Evolutionary conservation across 2,888 invertebrate genomes (phyloP).

Genomic region (Drosophila neotestacea): DNA sequence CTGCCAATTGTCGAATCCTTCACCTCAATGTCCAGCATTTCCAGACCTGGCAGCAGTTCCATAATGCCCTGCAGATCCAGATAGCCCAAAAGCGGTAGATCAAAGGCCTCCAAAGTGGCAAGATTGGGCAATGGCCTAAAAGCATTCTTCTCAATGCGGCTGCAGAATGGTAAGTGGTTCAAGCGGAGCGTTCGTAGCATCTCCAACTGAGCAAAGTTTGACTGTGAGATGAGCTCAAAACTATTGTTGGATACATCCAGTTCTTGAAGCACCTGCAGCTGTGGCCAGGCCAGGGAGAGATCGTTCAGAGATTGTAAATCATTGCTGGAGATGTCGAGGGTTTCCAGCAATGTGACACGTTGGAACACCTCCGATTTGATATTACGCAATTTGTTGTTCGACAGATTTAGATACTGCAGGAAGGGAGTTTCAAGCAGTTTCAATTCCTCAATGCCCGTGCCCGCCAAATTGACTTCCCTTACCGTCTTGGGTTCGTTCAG

Average conservation of each 20-base stretch:
- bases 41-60: conserved; percentile 90
- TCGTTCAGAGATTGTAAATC: conserved; percentile 87
- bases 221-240: conserved; percentile 91
- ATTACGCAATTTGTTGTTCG: conserved; percentile 89
- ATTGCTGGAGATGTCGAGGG: conserved; percentile 92
- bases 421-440: conserved; percentile 94
- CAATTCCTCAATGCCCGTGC: conserved; percentile 90
- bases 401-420: conserved; percentile 91
- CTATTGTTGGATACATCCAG: conserved; percentile 94
- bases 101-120: conserved; percentile 89
- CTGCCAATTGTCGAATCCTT: conserved; percentile 93
- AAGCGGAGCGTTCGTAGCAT: conserved; percentile 89
- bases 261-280: conserved; percentile 89
- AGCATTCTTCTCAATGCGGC: conserved; percentile 92
- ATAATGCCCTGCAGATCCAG: conserved; percentile 94
- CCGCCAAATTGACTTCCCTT: conserved; percentile 92
- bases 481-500: conserved; percentile 95
- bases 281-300: conserved; percentile 89
- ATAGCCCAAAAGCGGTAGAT: conserved; percentile 92
- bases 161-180: conserved; percentile 89
- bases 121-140: conserved; percentile 91
- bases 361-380: conserved; percentile 90
- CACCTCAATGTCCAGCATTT: conserved; percentile 93
- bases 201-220: conserved; percentile 90
- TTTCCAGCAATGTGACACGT: conserved; percentile 91